These are phyloP conservation scores for Anabacerthia variegaticeps DNA, from an alignment of 2,797 vertebrate genomes.

Conservation along the genomic window DNA sequence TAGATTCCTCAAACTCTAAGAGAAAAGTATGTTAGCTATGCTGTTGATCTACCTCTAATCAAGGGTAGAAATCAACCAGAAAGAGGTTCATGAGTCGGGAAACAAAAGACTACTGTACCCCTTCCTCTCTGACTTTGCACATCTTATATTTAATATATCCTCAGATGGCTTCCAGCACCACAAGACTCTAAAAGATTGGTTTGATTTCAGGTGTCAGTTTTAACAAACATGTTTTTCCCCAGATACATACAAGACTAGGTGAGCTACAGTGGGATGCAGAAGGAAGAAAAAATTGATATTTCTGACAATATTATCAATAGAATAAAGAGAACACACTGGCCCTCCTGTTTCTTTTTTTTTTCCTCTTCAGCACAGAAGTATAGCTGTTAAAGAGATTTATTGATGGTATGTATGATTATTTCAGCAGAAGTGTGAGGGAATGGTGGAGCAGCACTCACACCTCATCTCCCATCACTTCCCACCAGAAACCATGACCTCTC, in stretches of 20 bases:
- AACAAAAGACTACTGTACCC: neutral
- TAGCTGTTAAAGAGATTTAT: neutral
- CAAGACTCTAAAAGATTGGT: rapidly evolving
- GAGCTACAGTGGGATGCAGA: rapidly evolving
- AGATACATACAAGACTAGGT: rapidly evolving
- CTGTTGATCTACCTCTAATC: neutral
- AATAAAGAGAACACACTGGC: neutral
- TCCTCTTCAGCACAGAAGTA: neutral
- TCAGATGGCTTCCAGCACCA: neutral
- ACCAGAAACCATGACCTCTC: neutral
- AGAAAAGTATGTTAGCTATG: neutral
- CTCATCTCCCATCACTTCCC: neutral
- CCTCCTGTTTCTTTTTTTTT: neutral
- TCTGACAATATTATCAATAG: neutral
- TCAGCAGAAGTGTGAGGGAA: neutral
- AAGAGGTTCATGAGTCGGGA: neutral
- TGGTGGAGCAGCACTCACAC: neutral
- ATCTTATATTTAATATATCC: neutral
- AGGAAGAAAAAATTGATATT: neutral
- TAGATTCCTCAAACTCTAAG: neutral
- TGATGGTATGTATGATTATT: neutral
- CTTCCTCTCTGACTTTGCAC: neutral
- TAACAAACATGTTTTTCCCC: neutral
- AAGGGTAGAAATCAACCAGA: neutral
- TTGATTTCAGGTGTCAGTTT: neutral